Conservation (phyloP, 2,888 invertebrate species). For the Eledona agricola region DNA sequence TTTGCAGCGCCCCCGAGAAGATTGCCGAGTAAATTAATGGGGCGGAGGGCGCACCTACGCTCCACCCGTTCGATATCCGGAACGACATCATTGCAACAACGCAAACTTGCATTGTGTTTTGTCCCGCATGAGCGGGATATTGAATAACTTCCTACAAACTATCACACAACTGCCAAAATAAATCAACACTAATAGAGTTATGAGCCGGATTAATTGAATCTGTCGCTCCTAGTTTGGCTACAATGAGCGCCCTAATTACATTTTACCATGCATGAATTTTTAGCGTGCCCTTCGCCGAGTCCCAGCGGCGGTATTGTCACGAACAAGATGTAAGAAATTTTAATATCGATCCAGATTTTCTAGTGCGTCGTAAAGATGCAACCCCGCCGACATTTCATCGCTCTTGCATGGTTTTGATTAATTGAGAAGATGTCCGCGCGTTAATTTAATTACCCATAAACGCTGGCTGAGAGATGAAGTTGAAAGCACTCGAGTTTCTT, state of each 20-base stretch:
- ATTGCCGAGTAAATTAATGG: constrained; percentile 7
- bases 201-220: constrained; percentile 30
- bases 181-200: constrained; percentile 35
- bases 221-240: constrained; percentile 14
- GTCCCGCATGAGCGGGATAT: constrained; percentile 27
- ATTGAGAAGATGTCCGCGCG: no score
- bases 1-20: constrained; percentile 5
- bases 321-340: no score
- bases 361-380: no score
- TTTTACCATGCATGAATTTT: constrained; percentile 1
- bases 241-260: constrained; percentile 10
- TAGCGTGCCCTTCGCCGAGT: no score
- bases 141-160: constrained; percentile 34
- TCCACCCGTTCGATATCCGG: constrained; percentile 15
- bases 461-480: no score
- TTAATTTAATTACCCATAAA: no score
- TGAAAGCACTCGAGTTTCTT: no score
- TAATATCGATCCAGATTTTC: no score
- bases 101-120: constrained; percentile 34
- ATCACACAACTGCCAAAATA: constrained; percentile 28
- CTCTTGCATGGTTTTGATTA: no score
- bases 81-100: constrained; percentile 14
- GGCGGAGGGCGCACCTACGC: constrained; percentile 9
- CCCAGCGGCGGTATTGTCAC: no score
- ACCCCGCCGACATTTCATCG: no score